These are phyloP conservation scores for Ardeotis arabs DNA, from an alignment of 2,113 vertebrate species.

Conservation along the genomic window DNA sequence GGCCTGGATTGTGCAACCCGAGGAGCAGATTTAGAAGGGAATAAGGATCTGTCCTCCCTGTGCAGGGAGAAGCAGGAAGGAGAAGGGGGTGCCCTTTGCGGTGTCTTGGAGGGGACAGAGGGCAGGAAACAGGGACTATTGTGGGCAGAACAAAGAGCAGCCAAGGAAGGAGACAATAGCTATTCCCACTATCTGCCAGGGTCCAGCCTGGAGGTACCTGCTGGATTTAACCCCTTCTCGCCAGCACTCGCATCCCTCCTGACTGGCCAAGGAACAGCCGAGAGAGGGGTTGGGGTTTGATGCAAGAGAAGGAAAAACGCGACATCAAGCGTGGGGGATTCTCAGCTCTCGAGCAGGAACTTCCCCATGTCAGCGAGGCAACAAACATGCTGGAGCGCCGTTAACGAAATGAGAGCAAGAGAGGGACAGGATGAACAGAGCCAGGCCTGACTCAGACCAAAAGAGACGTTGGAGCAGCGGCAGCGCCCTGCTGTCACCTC, in stretches of 20 bases:
- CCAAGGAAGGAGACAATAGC: slow-evolving; percentile 18
- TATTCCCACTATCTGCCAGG: background rate
- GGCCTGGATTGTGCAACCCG: background rate
- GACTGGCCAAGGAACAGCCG: background rate
- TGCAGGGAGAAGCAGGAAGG: slow-evolving; percentile 12
- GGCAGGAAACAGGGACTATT: slow-evolving; percentile 59
- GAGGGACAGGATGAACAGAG: background rate
- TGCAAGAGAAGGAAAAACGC: fast-evolving
- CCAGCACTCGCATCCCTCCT: background rate
- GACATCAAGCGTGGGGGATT: background rate
- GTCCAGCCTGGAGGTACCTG: slow-evolving; percentile 24
- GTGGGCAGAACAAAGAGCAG: slow-evolving; percentile 52
- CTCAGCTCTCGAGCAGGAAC: background rate
- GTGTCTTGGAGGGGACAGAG: slow-evolving; percentile 12
- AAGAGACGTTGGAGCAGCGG: background rate
- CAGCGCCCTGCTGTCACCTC: background rate
- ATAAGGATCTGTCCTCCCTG: background rate
- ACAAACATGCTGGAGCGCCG: background rate
- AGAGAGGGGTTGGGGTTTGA: too few species aligned
- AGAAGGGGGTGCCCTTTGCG: slow-evolving; percentile 24
- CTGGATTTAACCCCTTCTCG: slow-evolving; percentile 21
- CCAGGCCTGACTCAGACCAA: slow-evolving; percentile 16
- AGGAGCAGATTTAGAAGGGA: background rate
- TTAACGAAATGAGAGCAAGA: background rate
- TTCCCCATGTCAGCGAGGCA: fast-evolving